Evolutionary conservation across 2,113 vertebrate species (phyloP), one percentile per base, ranked within the genome.

Genomic region (Ailuropoda melanoleuca): DNA sequence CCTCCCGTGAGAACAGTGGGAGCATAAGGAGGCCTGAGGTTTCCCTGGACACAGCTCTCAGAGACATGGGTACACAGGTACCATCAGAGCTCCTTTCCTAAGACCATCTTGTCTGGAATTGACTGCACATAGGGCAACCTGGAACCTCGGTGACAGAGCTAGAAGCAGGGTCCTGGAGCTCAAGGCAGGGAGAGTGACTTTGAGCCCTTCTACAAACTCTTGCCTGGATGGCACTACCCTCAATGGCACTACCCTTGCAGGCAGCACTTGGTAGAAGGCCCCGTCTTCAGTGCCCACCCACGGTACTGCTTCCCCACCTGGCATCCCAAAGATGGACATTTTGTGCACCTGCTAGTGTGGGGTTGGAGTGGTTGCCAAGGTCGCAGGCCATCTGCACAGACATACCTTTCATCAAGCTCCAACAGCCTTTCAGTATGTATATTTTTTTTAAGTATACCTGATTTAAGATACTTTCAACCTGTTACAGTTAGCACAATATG

Each of bases 201-300:
- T 82, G 83, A 89, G 29, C 17, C 55, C 72, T 14, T 13, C 24
- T 46, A 0, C 50, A 19, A 29, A 62, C 75, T 53, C 75, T 19
- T 46, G 26, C n/a, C n/a, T 31, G 43, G 64, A 50, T 15, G 78
- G 66, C 75, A 93, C 95, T 8, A 60, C 56, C 68, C 62, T 88
- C 53, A 13, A 39, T 84, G 29, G 3, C 0, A n/a, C 39, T 23
- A 81, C 82, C 86, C n/a, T 17, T 58, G 5, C 86, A 39, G 46
- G 37, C 77, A 17, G 60, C 77, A 5, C 21, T 86, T 50, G 87
- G 83, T 74, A 48, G 94, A 97, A 97, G 95, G 97, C 85, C 95
- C 93, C 56, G 29, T 97, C 95, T 92, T 95, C 77, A 46, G 85
- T 34, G 92, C 96, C 92, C 29, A 1, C 78, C 96, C 95, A 66